These are phyloP conservation scores for Lophochroa leadbeateri DNA, from an alignment of 2,113 vertebrate genomes.

Conservation along the genomic window DNA sequence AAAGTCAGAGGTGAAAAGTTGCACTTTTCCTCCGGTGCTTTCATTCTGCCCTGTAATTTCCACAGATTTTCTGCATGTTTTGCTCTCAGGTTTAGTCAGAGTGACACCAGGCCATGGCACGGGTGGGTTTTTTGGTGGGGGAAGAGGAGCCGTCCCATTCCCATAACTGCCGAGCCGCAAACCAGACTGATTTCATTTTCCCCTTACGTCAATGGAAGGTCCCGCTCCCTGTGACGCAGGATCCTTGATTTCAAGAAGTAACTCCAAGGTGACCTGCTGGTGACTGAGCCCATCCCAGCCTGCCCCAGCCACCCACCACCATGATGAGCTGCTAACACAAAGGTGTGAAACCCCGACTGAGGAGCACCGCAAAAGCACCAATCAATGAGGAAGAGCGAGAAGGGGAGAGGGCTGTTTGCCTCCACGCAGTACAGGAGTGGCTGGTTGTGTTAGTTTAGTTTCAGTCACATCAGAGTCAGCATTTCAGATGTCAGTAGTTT, in stretches of 20 bases:
- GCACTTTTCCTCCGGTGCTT: background rate
- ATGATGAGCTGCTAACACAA: background rate
- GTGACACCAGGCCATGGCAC: background rate
- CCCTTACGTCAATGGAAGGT: conserved; percentile 38
- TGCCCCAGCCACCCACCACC: background rate
- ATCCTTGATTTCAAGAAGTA: background rate
- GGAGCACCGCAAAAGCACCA: background rate
- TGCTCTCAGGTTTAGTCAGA: conserved; percentile 59
- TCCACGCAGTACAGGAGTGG: background rate
- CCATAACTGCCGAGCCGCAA: background rate
- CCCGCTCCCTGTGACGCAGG: background rate
- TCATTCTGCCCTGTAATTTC: conserved; percentile 46
- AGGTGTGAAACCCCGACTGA: background rate
- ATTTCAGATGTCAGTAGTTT: conserved; percentile 56
- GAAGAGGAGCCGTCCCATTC: background rate
- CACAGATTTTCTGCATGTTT: conserved; percentile 40
- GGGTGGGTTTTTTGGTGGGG: background rate
- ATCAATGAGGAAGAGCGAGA: background rate
- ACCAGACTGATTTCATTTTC: background rate
- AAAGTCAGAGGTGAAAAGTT: background rate
- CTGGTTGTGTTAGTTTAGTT: background rate
- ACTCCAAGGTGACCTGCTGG: background rate
- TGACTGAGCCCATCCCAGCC: background rate
- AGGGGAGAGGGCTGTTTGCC: background rate
- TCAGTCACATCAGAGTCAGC: conserved; percentile 51